These are phyloP conservation scores for Ceuthmochares aereus DNA, from an alignment of 2,113 vertebrate species.

Conservation along the genomic window DNA sequence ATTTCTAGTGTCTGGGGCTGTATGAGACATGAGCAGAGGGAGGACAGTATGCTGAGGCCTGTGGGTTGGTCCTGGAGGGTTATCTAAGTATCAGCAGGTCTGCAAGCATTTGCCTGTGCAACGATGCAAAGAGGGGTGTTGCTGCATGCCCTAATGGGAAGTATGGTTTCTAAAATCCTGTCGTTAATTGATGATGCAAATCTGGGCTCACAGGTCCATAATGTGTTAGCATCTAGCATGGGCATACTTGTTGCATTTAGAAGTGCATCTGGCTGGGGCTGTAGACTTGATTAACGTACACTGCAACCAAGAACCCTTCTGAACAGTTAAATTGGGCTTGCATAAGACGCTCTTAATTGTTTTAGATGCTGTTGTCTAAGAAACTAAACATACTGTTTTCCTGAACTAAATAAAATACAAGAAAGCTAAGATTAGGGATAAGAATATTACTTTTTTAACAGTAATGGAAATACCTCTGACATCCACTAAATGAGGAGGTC, in stretches of 20 bases:
- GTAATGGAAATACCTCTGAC: background rate
- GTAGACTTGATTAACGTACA: background rate
- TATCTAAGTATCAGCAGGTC: background rate
- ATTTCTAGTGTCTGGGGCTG: background rate
- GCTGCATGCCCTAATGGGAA: background rate
- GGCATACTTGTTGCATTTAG: background rate
- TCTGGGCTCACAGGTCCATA: background rate
- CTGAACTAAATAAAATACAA: background rate
- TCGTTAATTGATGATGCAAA: background rate
- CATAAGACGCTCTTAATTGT: background rate
- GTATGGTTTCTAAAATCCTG: background rate
- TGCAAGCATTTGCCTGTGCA: background rate
- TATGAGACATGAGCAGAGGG: background rate
- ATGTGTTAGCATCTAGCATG: background rate
- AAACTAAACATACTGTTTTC: background rate
- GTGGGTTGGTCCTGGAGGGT: background rate
- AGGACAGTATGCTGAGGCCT: background rate
- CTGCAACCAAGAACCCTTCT: background rate
- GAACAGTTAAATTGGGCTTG: background rate
- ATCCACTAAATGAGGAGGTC: background rate
- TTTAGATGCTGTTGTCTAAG: background rate
- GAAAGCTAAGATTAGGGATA: background rate
- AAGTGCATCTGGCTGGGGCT: background rate
- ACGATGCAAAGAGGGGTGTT: background rate
- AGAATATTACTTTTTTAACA: background rate